Base-by-base conservation (phyloP, 2,888 invertebrate genomes). In the Papilio demoleus region DNA sequence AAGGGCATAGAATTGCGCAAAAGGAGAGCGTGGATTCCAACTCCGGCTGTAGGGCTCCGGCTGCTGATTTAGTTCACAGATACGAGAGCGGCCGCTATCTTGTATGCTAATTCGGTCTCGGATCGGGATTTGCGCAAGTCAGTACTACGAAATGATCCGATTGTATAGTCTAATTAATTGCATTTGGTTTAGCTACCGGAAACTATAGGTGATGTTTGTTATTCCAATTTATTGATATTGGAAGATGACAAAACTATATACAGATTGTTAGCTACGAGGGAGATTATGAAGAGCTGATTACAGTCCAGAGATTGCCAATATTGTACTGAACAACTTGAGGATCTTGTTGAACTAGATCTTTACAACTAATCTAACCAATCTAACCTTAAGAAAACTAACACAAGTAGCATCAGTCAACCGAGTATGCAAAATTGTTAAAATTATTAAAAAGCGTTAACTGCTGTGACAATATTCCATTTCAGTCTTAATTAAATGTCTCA, bases 1-100 rank as follows among this genome's bases (percentile, higher is more conserved):
- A 66, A 66, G 66, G 66, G 34, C 66, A 19, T 12, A 8, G 38
- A n/a, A n/a, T 66, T 66, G 53, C 65, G 65, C 34, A 60, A 69
- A 69, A 69, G 69, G 69, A 65, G 65, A 69, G 60, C 68, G 65
- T 63, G 34, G 59, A 38, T 56, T 47, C 42, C 36, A 65, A 69
- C 61, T 69, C 65, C 69, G 40, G 19, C 36, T 34, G 65, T 36
- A 61, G 38, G 60, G 61, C 60, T 65, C 45, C 40, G 67, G 64
- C 22, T 24, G 64, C 50, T 69, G 69, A 69, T 69, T 65, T 65
- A 65, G 69, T 65, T 50, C 65, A 42, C 53, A 42, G 65, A 65
- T 65, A 69, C n/a, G 69, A 24, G 69, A 65, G 19, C 42, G 65
- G 65, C 27, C 24, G 63, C 36, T 59, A 59, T 64, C 64, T 65